Evolutionary conservation across 1,140 invertebrate species (phyloP).

Genomic region (Nephila pilipes): DNA sequence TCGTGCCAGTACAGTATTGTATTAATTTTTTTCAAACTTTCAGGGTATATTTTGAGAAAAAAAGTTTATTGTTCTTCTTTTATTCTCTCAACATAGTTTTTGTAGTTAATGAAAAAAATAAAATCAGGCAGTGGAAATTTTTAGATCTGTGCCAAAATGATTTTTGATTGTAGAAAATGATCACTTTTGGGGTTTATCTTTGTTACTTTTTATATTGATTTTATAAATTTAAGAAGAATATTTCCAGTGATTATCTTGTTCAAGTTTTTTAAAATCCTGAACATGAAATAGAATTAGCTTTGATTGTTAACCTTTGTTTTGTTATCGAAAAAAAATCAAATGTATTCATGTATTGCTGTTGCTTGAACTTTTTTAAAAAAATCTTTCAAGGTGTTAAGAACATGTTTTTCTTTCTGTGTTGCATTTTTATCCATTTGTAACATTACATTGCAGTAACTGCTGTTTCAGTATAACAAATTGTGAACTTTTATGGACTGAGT

Average conservation of each 20-base stretch:
- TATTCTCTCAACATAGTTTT: conserved; percentile 16
- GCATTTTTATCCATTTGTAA: conserved; percentile 25
- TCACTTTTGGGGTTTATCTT: background rate
- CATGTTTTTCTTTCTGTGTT: background rate
- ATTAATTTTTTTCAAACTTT: conserved; percentile 31
- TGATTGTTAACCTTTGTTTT: conserved; percentile 32
- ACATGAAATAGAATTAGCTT: conserved; percentile 8
- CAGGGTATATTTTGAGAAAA: conserved; percentile 49
- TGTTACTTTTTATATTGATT: conserved; percentile 13
- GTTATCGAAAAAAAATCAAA: conserved; percentile 15
- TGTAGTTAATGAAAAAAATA: conserved; percentile 10
- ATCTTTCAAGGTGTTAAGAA: conserved; percentile 9
- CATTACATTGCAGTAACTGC: conserved; percentile 10
- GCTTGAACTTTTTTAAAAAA: conserved; percentile 15
- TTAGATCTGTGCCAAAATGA: conserved; percentile 59
- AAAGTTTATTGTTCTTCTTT: conserved; percentile 13
- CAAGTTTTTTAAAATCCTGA: conserved; percentile 23
- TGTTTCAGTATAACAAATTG: background rate
- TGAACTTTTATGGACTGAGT: background rate
- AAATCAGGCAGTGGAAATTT: background rate
- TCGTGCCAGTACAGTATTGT: conserved; percentile 74
- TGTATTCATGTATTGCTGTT: conserved; percentile 26
- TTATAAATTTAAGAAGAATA: background rate
- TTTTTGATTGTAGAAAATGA: background rate
- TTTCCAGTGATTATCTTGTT: background rate